phyloP scores from a whole-genome alignment of 2,113 vertebrate species.

The Platysternon megacephalum region DNA sequence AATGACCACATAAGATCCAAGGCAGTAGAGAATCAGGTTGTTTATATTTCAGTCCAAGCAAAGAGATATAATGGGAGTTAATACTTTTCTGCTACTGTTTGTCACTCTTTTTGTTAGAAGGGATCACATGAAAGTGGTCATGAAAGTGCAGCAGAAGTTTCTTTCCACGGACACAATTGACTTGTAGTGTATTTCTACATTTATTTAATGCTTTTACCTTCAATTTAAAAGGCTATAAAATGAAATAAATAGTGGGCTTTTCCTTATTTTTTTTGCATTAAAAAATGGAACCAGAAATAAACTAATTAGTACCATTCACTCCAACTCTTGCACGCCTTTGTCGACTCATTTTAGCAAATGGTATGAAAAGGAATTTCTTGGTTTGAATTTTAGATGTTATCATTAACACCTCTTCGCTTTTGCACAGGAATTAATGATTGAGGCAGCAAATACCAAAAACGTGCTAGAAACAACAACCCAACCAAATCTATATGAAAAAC shows the following conservation, averaged over 20 bases:
- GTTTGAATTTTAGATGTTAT: neutral
- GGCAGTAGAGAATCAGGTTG: neutral
- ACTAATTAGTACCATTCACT: neutral
- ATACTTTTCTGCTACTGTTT: neutral
- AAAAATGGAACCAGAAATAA: neutral
- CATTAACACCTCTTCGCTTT: constrained; percentile 2
- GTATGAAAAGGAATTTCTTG: neutral
- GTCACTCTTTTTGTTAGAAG: neutral
- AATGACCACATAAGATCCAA: neutral
- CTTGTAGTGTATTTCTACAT: neutral
- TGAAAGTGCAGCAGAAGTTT: neutral
- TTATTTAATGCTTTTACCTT: neutral
- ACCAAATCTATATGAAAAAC: constrained; percentile 77
- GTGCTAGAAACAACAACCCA: constrained; percentile 84
- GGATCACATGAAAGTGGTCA: neutral
- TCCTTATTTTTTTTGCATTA: neutral
- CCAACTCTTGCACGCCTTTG: neutral
- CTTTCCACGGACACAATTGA: neutral
- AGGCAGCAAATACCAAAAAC: constrained; percentile 81
- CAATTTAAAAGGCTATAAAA: neutral
- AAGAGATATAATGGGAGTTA: neutral
- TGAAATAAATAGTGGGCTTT: neutral
- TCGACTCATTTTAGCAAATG: neutral
- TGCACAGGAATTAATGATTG: constrained; percentile 80
- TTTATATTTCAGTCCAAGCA: neutral